These are phyloP conservation scores for Micrasema minimum DNA, from an alignment of 1,140 invertebrate genomes.

Conservation along the genomic window DNA sequence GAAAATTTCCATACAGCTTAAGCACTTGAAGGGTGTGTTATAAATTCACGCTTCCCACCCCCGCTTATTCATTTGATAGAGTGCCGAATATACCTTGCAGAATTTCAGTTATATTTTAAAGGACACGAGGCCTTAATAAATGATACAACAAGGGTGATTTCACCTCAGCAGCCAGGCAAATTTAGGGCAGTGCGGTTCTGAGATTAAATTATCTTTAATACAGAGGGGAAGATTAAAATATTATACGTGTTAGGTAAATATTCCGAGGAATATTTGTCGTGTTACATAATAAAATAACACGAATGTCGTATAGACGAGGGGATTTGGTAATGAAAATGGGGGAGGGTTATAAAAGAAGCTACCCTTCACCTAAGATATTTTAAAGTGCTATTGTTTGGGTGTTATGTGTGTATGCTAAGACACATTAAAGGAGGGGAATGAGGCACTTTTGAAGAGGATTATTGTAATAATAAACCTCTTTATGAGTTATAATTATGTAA, in stretches of 20 bases:
- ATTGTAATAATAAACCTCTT: no score
- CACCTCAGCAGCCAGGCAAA: background rate
- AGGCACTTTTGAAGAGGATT: no score
- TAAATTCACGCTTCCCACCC: conserved; percentile 50
- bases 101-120: conserved; percentile 37
- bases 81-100: conserved; percentile 47
- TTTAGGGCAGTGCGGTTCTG: conserved; percentile 15
- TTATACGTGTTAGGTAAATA: conserved; percentile 71
- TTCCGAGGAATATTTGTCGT: conserved; percentile 70
- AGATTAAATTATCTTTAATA: conserved; percentile 65
- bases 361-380: conserved; percentile 12
- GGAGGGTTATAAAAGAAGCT: conserved; percentile 31
- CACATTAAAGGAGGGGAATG: no score
- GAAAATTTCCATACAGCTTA: conserved; percentile 53
- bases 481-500: no score
- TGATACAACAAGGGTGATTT: conserved; percentile 1
- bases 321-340: conserved; percentile 30
- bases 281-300: conserved; percentile 55
- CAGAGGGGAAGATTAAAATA: conserved; percentile 70
- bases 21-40: conserved; percentile 48
- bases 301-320: conserved; percentile 39
- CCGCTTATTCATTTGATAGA: conserved; percentile 52
- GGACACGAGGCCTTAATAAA: background rate
- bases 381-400: conserved; percentile 19
- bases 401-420: background rate